Percentiles rank a stretch among this genome's conserved stretches.
Evolutionary conservation across 1,140 invertebrate species (phyloP).

Genomic region (Anoplolepis gracilipes): DNA sequence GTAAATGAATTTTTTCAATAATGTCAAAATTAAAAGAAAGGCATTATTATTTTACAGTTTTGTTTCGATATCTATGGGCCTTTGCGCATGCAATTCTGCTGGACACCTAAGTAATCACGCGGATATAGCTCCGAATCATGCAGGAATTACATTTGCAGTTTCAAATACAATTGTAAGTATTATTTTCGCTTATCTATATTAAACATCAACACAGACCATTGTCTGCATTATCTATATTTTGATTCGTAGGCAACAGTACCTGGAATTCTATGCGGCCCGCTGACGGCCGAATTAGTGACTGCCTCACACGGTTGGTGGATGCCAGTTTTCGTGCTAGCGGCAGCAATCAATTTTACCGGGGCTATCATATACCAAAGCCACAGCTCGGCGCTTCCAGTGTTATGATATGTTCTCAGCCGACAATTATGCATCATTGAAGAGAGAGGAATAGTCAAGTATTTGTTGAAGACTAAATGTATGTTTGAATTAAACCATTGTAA

Average conservation of each 20-base stretch:
- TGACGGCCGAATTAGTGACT: slow-evolving; percentile 92
- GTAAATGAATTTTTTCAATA: neutral
- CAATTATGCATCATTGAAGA: neutral
- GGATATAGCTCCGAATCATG: slow-evolving; percentile 93
- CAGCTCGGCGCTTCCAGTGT: slow-evolving; percentile 90
- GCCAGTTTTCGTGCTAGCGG: slow-evolving; percentile 91
- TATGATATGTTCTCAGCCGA: slow-evolving; percentile 80
- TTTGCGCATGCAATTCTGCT: slow-evolving; percentile 92
- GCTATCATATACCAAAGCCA: slow-evolving; percentile 92
- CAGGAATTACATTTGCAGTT: slow-evolving; percentile 93
- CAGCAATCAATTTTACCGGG: slow-evolving; percentile 91
- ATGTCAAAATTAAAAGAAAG: no score
- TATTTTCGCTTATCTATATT: neutral
- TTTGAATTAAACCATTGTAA: slow-evolving; percentile 7
- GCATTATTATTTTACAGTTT: slow-evolving; percentile 86
- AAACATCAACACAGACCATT: neutral
- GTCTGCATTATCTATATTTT: neutral
- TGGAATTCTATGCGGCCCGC: slow-evolving; percentile 92
- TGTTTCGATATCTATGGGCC: slow-evolving; percentile 92
- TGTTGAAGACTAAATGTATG: slow-evolving; percentile 19
- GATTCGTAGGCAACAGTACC: slow-evolving; percentile 90
- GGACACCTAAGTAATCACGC: slow-evolving; percentile 93
- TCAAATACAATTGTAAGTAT: slow-evolving; percentile 91
- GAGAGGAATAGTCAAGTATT: neutral
- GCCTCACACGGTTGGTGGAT: slow-evolving; percentile 91